Conservation (phyloP, 2,888 invertebrate genomes). For the Nebria brevicollis region DNA sequence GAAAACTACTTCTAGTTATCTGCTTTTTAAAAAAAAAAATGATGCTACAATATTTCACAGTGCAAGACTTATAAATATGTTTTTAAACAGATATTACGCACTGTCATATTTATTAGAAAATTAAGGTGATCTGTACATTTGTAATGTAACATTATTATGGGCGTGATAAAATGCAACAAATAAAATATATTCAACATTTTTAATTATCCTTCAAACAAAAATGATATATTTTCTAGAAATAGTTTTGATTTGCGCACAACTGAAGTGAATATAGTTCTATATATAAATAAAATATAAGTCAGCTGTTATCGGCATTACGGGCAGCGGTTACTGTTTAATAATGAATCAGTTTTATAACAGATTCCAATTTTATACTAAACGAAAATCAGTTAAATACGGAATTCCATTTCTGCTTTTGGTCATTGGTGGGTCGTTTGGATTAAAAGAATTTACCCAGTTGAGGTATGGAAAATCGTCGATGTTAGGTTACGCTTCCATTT, state of each 20-base stretch:
- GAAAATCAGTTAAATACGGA: slow-evolving; percentile 69
- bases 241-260: too few relatives aligned
- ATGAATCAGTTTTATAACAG: slow-evolving; percentile 7
- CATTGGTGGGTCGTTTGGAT: slow-evolving; percentile 80
- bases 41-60: slow-evolving; percentile 34
- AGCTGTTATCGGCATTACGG: too few relatives aligned
- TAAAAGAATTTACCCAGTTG: slow-evolving; percentile 78
- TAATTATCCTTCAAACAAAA: not conserved
- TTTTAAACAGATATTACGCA: slow-evolving; percentile 45
- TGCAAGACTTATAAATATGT: slow-evolving; percentile 43
- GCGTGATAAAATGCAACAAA: slow-evolving; percentile 47
- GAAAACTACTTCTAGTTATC: slow-evolving; percentile 36
- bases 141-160: slow-evolving; percentile 47
- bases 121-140: slow-evolving; percentile 48
- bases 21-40: slow-evolving; percentile 38
- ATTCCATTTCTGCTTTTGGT: slow-evolving; percentile 78
- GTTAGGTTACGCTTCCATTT: slow-evolving; percentile 39
- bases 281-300: too few relatives aligned
- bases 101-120: slow-evolving; percentile 44
- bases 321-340: not conserved
- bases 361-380: slow-evolving; percentile 45
- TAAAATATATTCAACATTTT: slow-evolving; percentile 31
- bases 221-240: not conserved
- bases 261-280: too few relatives aligned
- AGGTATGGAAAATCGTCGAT: slow-evolving; percentile 65